Percentiles rank a stretch among this genome's conserved stretches.
Conservation (phyloP, 2,888 invertebrate genomes). For the Drosophila lacicola region DNA sequence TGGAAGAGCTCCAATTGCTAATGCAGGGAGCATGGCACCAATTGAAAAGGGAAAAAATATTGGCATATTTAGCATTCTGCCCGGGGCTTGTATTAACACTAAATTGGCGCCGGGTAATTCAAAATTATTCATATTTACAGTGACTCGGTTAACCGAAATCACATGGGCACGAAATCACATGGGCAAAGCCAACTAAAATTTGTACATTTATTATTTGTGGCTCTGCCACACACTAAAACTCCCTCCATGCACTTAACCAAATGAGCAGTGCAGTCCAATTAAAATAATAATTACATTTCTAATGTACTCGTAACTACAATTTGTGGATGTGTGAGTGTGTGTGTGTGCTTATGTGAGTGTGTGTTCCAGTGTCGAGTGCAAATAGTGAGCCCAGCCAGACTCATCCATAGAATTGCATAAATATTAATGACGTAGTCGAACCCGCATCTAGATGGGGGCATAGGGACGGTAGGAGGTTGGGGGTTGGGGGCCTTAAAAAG, state of each 20-base stretch:
- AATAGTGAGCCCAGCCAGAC: slow-evolving; percentile 21
- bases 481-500: slow-evolving; percentile 28
- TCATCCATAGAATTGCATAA: slow-evolving; percentile 59
- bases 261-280: slow-evolving; percentile 77
- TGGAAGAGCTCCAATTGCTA: background rate
- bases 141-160: slow-evolving; percentile 66
- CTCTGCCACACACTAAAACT: slow-evolving; percentile 23
- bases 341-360: slow-evolving; percentile 41
- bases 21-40: background rate
- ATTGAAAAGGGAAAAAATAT: background rate
- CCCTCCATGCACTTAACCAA: slow-evolving; percentile 39
- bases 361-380: slow-evolving; percentile 18
- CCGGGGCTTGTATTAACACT: slow-evolving; percentile 15
- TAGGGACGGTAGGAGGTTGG: background rate
- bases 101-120: slow-evolving; percentile 25
- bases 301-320: slow-evolving; percentile 74
- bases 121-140: slow-evolving; percentile 72
- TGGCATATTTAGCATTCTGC: background rate
- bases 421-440: slow-evolving; percentile 72
- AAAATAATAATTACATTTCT: slow-evolving; percentile 84
- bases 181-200: slow-evolving; percentile 45
- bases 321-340: slow-evolving; percentile 53
- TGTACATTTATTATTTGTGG: slow-evolving; percentile 74
- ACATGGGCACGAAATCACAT: slow-evolving; percentile 53
- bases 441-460: slow-evolving; percentile 34